Base-by-base conservation (phyloP, 2,113 vertebrate species). In the Gymnocephalus cernua region DNA sequence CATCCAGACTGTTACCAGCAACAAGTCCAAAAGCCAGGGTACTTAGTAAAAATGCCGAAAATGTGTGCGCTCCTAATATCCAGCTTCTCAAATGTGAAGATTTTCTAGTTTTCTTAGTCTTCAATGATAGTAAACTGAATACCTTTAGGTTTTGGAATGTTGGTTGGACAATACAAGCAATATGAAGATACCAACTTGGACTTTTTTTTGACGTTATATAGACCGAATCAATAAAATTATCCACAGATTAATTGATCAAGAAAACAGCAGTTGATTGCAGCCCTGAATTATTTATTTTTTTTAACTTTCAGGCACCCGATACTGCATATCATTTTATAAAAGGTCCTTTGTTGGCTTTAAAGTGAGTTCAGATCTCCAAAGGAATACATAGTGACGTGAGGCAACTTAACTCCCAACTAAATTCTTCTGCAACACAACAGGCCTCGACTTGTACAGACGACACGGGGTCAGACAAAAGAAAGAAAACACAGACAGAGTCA, bases 381-480 rank as follows among this genome's bases (percentile, higher is more conserved):
- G 32, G 18, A 66, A 35, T 4, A 8, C 0, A 35, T 1, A 14
- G 71, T 41, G 59, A 19, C 44, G 45, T 19, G 27, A 70, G 44
- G 23, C 38, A 59, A 47, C n/a, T 8, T 4, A n/a, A 59, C 47
- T 56, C 23, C 76, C 67, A 27, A 18, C 41, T 80, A 41, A 53
- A 67, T 62, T 69, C 47, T 21, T 54, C 48, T 58, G 73, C 61
- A 75, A 21, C 50, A 29, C 47, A 72, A 75, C 84, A 68, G n/a
- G 84, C 69, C 84, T 12, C 4, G 5, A 61, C 73, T 73, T 78
- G 73, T 8, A 21, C 47, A 81, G 74, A 27, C 56, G 45, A 19
- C 53, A 19, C 6, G 19, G 80, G 68, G 70, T 76, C 72, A 71
- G 72, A 74, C 79, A 19, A 8, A 58, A 68, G 32, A 67, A 14